Base-by-base conservation (phyloP, 2,797 vertebrate species). In the Propithecus deckenii region DNA sequence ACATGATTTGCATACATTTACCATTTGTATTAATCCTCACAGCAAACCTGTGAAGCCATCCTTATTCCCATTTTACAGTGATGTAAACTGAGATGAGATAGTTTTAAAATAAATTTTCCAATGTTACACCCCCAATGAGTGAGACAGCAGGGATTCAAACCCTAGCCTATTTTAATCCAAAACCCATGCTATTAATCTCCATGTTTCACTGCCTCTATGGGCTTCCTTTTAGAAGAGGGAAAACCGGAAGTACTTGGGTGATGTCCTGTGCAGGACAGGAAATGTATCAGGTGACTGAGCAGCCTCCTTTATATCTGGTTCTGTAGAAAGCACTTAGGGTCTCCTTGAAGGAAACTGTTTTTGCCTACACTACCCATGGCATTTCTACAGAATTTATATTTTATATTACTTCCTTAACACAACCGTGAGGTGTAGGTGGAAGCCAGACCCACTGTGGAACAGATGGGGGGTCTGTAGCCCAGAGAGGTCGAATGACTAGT, bases 351-450 rank as follows among this genome's bases (percentile, higher is more conserved):
- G 43, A 50, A 78, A 41, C 41, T 57, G 0, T 17, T 86, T 83
- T 71, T 86, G 50, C 59, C 52, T 63, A 72, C 18, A 84, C 71
- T 59, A 50, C 59, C 57, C 61, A 52, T 67, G 91, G 30, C 71
- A 75, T 72, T 67, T 69, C 43, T 57, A 32, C 14, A 88, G 84
- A 91, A 25, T 46, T 85, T 61, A 5, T n/a, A 63, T 90, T 95
- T 96, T 81, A 50, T 90, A 55, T 86, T 41, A 81, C 57, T 96
- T 92, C 74, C 75, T 72, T 74, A 50, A 88, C 75, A 83, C 38
- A 71, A 84, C 87, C 76, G 63, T 0, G 61, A 61, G 50, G 50
- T 79, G 74, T 78, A 88, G 50, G 63, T 90, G 78, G 83, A 86
- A 96, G 86, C 48, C 90, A 95, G 80, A 86, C 46, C 95, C 75